These are phyloP conservation scores for Pyrocephalus nanus DNA, from an alignment of 2,797 vertebrate species.

Conservation along the genomic window DNA sequence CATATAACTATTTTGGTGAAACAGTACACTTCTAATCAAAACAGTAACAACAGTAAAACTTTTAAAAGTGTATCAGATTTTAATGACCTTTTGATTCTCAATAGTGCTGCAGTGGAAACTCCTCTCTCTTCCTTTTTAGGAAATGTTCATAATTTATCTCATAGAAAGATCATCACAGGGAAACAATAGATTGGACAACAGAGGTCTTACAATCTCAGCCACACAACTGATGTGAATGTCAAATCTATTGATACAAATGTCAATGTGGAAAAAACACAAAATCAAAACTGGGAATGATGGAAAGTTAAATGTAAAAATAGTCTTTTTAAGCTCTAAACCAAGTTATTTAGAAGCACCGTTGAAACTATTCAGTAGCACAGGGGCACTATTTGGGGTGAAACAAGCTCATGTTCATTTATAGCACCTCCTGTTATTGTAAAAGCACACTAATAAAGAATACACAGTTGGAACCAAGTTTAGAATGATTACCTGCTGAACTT, in stretches of 20 bases:
- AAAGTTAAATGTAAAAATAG: constrained; percentile 40
- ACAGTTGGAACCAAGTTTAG: not conserved
- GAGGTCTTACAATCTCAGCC: not conserved
- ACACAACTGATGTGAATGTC: not conserved
- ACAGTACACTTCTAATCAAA: not conserved
- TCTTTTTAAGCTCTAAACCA: not conserved
- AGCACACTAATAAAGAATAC: not conserved
- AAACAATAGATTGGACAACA: constrained; percentile 45
- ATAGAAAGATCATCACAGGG: not conserved
- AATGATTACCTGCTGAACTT: not conserved
- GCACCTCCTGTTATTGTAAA: not conserved
- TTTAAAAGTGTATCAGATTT: constrained; percentile 12
- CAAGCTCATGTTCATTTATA: not conserved
- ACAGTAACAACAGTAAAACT: not conserved
- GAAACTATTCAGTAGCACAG: not conserved
- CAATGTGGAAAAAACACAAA: not conserved
- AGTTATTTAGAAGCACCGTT: not conserved
- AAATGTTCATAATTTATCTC: constrained; percentile 27
- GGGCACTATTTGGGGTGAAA: not conserved
- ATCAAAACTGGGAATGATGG: not conserved
- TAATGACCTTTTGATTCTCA: constrained; percentile 58
- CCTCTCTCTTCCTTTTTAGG: constrained; percentile 44
- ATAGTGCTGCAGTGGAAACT: constrained; percentile 25
- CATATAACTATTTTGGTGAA: constrained; percentile 13
- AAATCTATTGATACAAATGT: constrained; percentile 11